phyloP scores from a whole-genome alignment of 2,888 invertebrate species.

The Exephanes ischioxanthus region DNA sequence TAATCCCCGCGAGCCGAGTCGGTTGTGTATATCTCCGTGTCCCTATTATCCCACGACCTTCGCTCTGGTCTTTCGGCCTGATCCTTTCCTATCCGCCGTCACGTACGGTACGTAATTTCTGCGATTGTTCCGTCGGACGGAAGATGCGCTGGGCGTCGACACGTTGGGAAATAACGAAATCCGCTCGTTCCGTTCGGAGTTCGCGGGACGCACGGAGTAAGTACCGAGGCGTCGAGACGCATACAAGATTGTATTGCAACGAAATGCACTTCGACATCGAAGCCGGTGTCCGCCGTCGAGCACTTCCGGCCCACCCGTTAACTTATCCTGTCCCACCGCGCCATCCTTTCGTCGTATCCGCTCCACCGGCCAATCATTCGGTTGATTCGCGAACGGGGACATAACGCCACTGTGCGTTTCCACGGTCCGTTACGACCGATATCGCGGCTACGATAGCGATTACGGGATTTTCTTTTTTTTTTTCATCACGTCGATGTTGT shows the following conservation, averaged over 20 bases:
- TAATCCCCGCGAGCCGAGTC: neutral
- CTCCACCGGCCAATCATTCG: slow-evolving; percentile 60
- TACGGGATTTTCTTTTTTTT: too few species aligned
- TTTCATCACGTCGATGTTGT: slow-evolving; percentile 22
- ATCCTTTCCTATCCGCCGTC: slow-evolving; percentile 31
- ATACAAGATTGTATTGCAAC: slow-evolving; percentile 37
- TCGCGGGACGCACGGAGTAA: slow-evolving; percentile 19
- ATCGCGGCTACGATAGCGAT: slow-evolving; percentile 46
- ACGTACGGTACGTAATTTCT: slow-evolving; percentile 41
- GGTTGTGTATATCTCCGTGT: slow-evolving; percentile 27
- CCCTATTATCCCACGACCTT: slow-evolving; percentile 38
- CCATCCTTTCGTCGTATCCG: slow-evolving; percentile 58
- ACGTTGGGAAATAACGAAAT: slow-evolving; percentile 43
- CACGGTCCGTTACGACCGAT: slow-evolving; percentile 43
- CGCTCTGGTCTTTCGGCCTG: slow-evolving; percentile 43
- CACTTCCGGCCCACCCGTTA: slow-evolving; percentile 50
- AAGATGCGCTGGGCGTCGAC: slow-evolving; percentile 52
- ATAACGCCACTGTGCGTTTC: slow-evolving; percentile 23
- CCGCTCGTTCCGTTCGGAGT: slow-evolving; percentile 25
- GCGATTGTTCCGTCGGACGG: slow-evolving; percentile 33
- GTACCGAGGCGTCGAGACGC: slow-evolving; percentile 4
- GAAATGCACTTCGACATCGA: slow-evolving; percentile 38
- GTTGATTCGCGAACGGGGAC: slow-evolving; percentile 51
- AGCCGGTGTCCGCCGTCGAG: slow-evolving; percentile 47
- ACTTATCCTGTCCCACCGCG: slow-evolving; percentile 35